Evolutionary conservation across 2,113 vertebrate species (phyloP), one percentile per base, ranked within the genome.

Genomic region (Morone chrysops): DNA sequence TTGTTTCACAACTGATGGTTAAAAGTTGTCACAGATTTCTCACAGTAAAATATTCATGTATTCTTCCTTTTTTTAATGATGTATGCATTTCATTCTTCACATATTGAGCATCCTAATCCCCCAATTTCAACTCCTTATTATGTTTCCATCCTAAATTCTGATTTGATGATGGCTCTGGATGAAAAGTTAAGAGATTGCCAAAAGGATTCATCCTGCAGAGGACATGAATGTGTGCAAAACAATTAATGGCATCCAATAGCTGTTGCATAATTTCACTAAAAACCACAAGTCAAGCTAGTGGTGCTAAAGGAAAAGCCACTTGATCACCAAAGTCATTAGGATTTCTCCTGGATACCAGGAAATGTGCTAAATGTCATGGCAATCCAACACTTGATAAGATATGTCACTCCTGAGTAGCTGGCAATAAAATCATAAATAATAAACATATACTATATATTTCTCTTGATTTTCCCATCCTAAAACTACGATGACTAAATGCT

Each of bases 1-100:
- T 77, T 20, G 2, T 36, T 60, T 61, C 41, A 69, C n/a, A 61
- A 20, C 36, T 60, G 38, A 31, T 31, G 43, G 13, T 31, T 6
- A 70, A 70, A 45, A 25, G 31, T 50, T 71, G 48, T 80, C 47
- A 60, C 31, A 22, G 31, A 77, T 67, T 70, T 75, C 43, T 54
- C 48, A 31, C 14, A 25, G 12, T 72, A 4, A 56, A 75, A 18
- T 56, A 31, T 63, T 36, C 3, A 40, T 38, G 12, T 8, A 31
- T 57, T 63, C 25, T 8, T 22, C 2, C 4, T 68, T 38, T 38
- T 25, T 16, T n/a, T 17, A 50, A 36, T 50, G 7, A 56, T 59
- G 7, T 1, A 31, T 62, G 61, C 40, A 13, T 13, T 65, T 48
- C 14, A 12, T 17, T 48, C 40, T 66, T 22, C 9, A 66, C 11